These are phyloP conservation scores for Pseudopipra pipra DNA, from an alignment of 2,113 vertebrate species.

Conservation along the genomic window DNA sequence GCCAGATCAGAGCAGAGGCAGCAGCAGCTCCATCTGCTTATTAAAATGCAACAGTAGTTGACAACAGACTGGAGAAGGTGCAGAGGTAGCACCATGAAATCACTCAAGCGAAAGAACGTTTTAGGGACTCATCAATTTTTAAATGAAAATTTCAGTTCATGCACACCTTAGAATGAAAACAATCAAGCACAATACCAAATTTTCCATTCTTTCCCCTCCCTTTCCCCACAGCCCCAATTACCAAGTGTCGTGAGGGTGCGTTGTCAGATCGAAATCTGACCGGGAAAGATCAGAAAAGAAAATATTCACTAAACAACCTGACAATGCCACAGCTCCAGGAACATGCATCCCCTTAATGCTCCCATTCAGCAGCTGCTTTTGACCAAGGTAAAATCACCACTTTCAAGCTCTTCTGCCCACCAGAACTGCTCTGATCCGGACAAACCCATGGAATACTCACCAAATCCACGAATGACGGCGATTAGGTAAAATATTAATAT, in stretches of 20 bases:
- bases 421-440: not conserved
- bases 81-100: not conserved
- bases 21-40: not conserved
- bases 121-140: not conserved
- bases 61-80: not conserved
- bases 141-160: not conserved
- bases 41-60: not conserved
- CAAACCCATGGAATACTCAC: constrained; percentile 54
- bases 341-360: accelerated
- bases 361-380: not conserved
- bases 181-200: not conserved
- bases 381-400: not conserved
- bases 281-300: not conserved
- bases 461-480: constrained; percentile 79
- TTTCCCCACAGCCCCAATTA: accelerated
- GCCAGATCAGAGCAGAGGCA: not conserved
- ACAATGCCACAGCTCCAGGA: not conserved
- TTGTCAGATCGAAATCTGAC: not conserved
- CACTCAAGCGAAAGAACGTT: not conserved
- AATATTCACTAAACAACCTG: not conserved
- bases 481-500: constrained; percentile 59
- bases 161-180: not conserved
- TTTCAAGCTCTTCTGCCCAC: not conserved
- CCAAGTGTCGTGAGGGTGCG: accelerated
- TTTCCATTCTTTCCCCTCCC: not conserved